Conservation (phyloP, 2,797 vertebrate genomes). For the Melopsittacus undulatus region DNA sequence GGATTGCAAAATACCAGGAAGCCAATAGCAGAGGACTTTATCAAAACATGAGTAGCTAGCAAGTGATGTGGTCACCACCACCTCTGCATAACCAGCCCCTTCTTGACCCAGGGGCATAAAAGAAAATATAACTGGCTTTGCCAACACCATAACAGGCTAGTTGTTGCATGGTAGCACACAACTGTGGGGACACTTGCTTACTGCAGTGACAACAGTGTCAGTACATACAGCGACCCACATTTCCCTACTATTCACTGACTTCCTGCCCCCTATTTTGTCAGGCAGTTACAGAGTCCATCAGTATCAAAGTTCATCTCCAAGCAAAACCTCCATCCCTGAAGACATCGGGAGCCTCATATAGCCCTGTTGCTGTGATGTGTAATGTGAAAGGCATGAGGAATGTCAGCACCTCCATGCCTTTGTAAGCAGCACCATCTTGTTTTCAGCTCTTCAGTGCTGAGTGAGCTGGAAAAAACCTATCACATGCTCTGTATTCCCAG, state of each 20-base stretch:
- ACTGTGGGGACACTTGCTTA: not conserved
- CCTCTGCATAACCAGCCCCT: not conserved
- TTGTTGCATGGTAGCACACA: not conserved
- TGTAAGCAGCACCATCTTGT: not conserved
- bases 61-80: not conserved
- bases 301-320: not conserved
- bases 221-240: not conserved
- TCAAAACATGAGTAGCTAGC: not conserved
- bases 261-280: not conserved
- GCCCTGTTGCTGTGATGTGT: not conserved
- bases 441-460: not conserved
- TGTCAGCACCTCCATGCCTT: not conserved
- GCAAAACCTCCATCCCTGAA: not conserved
- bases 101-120: not conserved
- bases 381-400: not conserved
- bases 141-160: not conserved
- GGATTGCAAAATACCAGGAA: not conserved
- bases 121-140: not conserved
- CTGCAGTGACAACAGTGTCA: not conserved
- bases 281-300: not conserved
- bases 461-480: not conserved
- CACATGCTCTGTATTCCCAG: constrained; percentile 29
- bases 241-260: not conserved
- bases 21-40: not conserved
- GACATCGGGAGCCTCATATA: not conserved